Percentiles rank a stretch among this genome's conserved stretches.
Conservation (phyloP, 2,888 invertebrate genomes). For the Microctonus hyperodae region DNA sequence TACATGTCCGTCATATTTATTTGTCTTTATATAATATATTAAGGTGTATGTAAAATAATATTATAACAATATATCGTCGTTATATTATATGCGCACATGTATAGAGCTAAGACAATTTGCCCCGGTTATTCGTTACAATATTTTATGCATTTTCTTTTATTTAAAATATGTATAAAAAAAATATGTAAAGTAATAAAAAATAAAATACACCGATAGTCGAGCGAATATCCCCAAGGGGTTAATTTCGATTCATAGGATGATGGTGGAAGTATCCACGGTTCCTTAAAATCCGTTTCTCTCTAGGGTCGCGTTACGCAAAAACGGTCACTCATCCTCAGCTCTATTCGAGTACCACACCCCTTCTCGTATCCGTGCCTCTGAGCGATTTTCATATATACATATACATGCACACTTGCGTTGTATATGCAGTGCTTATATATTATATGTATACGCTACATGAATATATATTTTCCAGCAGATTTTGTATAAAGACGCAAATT, state of each 20-base stretch:
- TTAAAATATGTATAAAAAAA: slow-evolving; percentile 18
- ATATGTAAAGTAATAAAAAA: slow-evolving; percentile 35
- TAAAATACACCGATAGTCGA: slow-evolving; percentile 12
- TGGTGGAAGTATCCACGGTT: slow-evolving; percentile 60
- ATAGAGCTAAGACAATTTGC: background rate
- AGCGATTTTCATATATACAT: slow-evolving; percentile 46
- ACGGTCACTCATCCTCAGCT: slow-evolving; percentile 53
- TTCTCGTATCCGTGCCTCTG: slow-evolving; percentile 35
- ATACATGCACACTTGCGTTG: background rate
- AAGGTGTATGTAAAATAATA: background rate
- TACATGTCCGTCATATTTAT: background rate
- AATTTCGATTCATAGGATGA: slow-evolving; percentile 50
- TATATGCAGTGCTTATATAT: too few relatives aligned
- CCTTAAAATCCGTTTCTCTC: slow-evolving; percentile 60
- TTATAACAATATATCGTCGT: too few relatives aligned
- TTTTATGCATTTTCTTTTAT: background rate
- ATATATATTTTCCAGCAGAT: background rate
- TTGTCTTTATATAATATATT: background rate
- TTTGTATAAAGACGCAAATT: background rate
- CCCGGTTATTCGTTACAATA: background rate
- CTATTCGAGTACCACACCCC: slow-evolving; percentile 46
- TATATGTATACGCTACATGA: too few relatives aligned
- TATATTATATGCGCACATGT: too few relatives aligned
- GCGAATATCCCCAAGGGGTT: slow-evolving; percentile 53
- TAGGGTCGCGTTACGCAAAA: slow-evolving; percentile 56